Conservation (phyloP, 2,888 invertebrate genomes). For the Synanthedon tipuliformis region DNA sequence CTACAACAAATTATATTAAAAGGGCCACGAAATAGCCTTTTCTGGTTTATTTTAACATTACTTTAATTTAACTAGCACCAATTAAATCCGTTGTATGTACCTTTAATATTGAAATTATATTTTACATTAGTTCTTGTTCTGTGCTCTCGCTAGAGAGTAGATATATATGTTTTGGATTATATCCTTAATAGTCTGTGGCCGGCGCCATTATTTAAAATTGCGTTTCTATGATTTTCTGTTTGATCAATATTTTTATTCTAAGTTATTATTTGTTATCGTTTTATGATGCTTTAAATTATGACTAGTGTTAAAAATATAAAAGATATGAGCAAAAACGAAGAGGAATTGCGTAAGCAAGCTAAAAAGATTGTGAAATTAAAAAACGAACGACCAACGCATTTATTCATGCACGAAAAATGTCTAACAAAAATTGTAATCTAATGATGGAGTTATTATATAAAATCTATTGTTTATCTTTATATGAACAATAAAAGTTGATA, state of each 20-base stretch:
- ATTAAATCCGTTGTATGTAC: no score
- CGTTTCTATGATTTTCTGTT: slow-evolving; percentile 11
- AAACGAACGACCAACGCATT: slow-evolving; percentile 44
- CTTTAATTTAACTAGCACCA: no score
- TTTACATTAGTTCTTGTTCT: no score
- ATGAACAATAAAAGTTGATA: slow-evolving; percentile 18
- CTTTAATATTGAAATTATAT: no score
- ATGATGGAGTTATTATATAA: neutral
- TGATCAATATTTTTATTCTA: slow-evolving; percentile 16
- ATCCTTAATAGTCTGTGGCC: no score
- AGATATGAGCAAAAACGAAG: slow-evolving; percentile 33
- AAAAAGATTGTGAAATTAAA: slow-evolving; percentile 41
- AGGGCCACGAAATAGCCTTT: no score
- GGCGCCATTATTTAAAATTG: no score
- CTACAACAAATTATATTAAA: no score
- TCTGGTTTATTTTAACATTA: no score
- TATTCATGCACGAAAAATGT: slow-evolving; percentile 72
- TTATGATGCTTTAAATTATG: slow-evolving; percentile 13
- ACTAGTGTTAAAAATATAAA: slow-evolving; percentile 14
- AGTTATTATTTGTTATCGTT: neutral
- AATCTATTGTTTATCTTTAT: neutral
- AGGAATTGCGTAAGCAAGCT: slow-evolving; percentile 41
- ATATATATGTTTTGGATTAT: no score
- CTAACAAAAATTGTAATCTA: slow-evolving; percentile 63
- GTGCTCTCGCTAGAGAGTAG: no score